These are phyloP conservation scores for Pristionchus entomophagus DNA, from an alignment of 2,888 invertebrate species.

Conservation along the genomic window DNA sequence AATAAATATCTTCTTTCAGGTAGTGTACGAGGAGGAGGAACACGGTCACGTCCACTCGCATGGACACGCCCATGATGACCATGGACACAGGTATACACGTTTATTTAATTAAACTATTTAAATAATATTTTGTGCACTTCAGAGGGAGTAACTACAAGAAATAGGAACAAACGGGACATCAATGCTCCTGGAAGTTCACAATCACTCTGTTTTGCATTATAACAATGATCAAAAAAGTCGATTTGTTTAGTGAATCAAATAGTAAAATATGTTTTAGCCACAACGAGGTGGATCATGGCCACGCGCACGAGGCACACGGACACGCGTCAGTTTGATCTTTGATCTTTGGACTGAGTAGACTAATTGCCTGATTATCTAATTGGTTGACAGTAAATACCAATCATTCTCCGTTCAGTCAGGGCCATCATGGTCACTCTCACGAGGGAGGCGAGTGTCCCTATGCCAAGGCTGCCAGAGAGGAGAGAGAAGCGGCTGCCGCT, in stretches of 20 bases:
- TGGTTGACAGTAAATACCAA: not conserved
- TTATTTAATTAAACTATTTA: no score
- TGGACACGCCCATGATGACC: slow-evolving; percentile 38
- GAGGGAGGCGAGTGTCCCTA: slow-evolving; percentile 59
- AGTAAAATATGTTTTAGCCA: not conserved
- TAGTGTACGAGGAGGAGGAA: not conserved
- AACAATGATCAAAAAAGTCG: not conserved
- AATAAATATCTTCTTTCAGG: not conserved
- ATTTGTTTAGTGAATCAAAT: not conserved
- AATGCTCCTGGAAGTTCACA: no score
- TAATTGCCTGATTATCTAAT: not conserved
- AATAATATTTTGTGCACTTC: no score
- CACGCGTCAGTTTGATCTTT: slow-evolving; percentile 25
- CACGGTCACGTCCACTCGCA: slow-evolving; percentile 30
- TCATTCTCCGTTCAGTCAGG: slow-evolving; percentile 51
- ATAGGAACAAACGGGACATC: no score
- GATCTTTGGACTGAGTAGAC: not conserved
- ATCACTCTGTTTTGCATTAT: no score
- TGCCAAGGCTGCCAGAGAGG: slow-evolving; percentile 48
- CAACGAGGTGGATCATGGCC: slow-evolving; percentile 51
- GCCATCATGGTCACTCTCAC: slow-evolving; percentile 60
- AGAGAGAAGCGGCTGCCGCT: no score
- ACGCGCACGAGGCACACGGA: slow-evolving; percentile 28
- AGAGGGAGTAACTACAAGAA: no score
- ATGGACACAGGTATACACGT: not conserved